Evolutionary conservation across 2,888 invertebrate genomes (phyloP), one percentile per base, ranked within the genome.

Genomic region (Meiosimyza platycephala): DNA sequence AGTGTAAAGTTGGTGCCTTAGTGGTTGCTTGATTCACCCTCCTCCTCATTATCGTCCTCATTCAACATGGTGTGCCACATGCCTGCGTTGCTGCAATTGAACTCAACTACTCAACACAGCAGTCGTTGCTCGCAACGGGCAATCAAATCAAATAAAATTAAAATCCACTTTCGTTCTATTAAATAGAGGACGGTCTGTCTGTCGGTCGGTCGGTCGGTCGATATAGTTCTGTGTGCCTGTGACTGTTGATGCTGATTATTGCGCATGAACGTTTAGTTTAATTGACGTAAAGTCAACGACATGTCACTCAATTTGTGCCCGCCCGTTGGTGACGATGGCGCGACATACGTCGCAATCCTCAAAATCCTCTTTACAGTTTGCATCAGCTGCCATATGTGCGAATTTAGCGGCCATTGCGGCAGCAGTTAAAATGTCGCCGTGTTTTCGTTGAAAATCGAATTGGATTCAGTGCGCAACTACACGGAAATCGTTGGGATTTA

Each of bases 281-380:
- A 83, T 85, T 85, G 84, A 85, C 83, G 80, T 80, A 81, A 83
- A 85, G 85, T 86, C 85, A 86, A 82, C 85, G 85, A 85, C 85
- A 81, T 85, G 85, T 85, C 85, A 85, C 85, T 86, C 85, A 85
- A 83, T 76, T 75, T 72, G 65, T 69, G 74, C 74, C 71, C 50
- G 40, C 51, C 13, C n/a, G 71, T 48, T 62, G 48, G 57, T 59
- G 72, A 50, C 28, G 59, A 40, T 48, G 15, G 59, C 64, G 28
- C 59, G 40, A 50, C 51, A n/a, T 33, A 62, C 50, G 50, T 6
- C 54, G n/a, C 16, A 28, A 33, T 12, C 47, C 55, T 33, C 55
- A 67, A 69, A 15, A 12, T 15, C 16, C 69, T 60, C 22, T 50
- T 15, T 6, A 0, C 9, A 15, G 22, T 15, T 11, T 33, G 28